A percentile compares a stretch with the other conserved stretches of the same genome.
Evolutionary conservation across 92 coral and sea anemone genomes (phyloP).

Genomic region (Montipora capitata): DNA sequence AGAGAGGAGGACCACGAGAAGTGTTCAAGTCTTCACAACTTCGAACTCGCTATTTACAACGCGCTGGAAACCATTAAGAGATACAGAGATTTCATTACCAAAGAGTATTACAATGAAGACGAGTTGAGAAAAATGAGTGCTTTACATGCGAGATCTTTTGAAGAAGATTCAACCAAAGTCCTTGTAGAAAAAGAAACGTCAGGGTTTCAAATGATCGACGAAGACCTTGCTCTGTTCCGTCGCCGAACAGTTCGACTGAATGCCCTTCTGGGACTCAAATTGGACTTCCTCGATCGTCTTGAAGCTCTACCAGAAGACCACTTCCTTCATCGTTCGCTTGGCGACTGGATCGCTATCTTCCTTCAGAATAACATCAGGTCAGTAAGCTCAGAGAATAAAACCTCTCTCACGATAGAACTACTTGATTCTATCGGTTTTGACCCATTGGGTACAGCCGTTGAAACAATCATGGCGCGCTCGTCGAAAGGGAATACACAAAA

Average conservation of each 20-base stretch:
- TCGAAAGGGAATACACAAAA: neutral
- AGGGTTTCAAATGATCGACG: constrained; percentile 15
- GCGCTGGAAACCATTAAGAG: constrained; percentile 3
- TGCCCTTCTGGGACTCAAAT: constrained; percentile 61
- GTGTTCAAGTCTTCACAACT: constrained; percentile 8
- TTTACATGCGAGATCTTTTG: neutral
- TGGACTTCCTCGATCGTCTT: constrained; percentile 66
- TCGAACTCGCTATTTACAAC: constrained; percentile 17
- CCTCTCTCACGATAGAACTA: constrained; percentile 21
- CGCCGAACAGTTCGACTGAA: constrained; percentile 11
- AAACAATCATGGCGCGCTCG: constrained; percentile 45
- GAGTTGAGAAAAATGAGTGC: neutral
- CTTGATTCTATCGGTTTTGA: constrained; percentile 69
- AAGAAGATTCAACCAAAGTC: neutral
- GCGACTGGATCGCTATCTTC: constrained; percentile 65
- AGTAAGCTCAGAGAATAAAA: neutral
- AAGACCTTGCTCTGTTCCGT: neutral
- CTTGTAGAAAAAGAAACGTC: constrained; percentile 23
- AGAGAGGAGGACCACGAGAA: neutral
- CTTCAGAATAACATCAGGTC: constrained; percentile 33
- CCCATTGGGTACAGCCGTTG: constrained; percentile 25
- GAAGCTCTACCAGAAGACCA: constrained; percentile 40
- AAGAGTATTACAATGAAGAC: neutral
- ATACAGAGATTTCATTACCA: constrained; percentile 9
- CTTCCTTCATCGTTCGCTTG: constrained; percentile 28